Evolutionary conservation across 2,113 vertebrate genomes (phyloP).

Genomic region (Limanda limanda): DNA sequence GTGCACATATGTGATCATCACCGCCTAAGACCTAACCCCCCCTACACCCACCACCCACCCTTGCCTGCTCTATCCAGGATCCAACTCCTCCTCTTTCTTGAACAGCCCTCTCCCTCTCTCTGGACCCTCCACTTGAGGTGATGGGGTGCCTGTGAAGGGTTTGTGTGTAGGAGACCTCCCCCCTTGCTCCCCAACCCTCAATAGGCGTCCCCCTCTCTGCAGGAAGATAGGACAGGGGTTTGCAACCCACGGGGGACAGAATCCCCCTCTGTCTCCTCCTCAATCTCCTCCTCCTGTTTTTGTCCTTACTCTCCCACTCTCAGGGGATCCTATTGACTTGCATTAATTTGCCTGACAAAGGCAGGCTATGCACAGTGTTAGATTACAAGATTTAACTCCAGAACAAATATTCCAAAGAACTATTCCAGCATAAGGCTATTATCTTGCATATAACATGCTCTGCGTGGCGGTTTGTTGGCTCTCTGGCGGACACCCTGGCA

Average conservation of each 20-base stretch:
- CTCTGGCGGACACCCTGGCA: conserved; percentile 10
- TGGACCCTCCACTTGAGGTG: conserved; percentile 56
- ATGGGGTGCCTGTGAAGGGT: conserved; percentile 59
- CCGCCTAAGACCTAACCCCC: conserved; percentile 62
- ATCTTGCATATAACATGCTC: conserved; percentile 14
- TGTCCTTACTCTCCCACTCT: conserved; percentile 71
- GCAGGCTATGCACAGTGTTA: conserved; percentile 51
- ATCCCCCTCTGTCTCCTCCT: conserved; percentile 52
- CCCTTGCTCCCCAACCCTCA: conserved; percentile 42
- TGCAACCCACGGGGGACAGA: conserved; percentile 70
- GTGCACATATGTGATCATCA: conserved; percentile 87
- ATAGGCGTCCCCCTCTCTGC: conserved; percentile 51
- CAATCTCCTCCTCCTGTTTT: conserved; percentile 72
- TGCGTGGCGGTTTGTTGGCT: background rate
- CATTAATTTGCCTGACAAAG: conserved; percentile 84
- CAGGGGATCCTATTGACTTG: conserved; percentile 75
- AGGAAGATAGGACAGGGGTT: conserved; percentile 50
- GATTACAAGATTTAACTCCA: conserved; percentile 71
- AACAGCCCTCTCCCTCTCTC: conserved; percentile 58
- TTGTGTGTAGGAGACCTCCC: conserved; percentile 44
- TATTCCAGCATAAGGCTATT: conserved; percentile 37
- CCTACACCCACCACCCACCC: conserved; percentile 47
- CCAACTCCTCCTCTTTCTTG: conserved; percentile 63
- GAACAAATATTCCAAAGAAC: conserved; percentile 57
- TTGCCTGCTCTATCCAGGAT: conserved; percentile 45